Conservation (phyloP, 2,113 vertebrate species). For the Chitala chitala region DNA sequence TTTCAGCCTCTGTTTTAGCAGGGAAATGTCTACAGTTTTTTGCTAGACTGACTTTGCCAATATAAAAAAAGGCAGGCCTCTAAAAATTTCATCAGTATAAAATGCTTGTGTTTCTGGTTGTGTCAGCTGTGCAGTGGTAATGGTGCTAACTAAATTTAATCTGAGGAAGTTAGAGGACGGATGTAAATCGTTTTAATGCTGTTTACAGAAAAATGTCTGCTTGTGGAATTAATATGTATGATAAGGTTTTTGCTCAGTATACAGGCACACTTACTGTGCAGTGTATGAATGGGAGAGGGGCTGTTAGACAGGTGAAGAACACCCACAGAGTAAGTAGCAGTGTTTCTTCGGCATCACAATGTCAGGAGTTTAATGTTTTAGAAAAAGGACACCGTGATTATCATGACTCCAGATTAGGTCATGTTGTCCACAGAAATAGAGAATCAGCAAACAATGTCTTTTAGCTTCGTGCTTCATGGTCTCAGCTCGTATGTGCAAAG, state of each 20-base stretch:
- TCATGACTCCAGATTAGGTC: background rate
- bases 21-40: conserved; percentile 4
- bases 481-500: no score
- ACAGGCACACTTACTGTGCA: no score
- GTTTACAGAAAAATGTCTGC: no score
- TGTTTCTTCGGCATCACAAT: no score
- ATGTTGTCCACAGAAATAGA: background rate
- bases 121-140: conserved; percentile 11
- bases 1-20: background rate
- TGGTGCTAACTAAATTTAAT: conserved; percentile 1
- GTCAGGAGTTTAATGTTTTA: no score
- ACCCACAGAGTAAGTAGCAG: no score
- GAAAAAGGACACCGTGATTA: no score
- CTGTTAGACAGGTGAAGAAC: no score
- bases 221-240: no score
- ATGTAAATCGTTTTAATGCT: background rate
- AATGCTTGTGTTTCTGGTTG: background rate
- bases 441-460: background rate
- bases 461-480: no score
- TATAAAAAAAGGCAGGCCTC: background rate
- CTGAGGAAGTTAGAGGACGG: background rate
- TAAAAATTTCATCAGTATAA: background rate
- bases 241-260: no score
- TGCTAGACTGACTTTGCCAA: background rate
- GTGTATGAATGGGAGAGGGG: no score